phyloP scores from a whole-genome alignment of 2,113 vertebrate species.

The Serinus canaria region DNA sequence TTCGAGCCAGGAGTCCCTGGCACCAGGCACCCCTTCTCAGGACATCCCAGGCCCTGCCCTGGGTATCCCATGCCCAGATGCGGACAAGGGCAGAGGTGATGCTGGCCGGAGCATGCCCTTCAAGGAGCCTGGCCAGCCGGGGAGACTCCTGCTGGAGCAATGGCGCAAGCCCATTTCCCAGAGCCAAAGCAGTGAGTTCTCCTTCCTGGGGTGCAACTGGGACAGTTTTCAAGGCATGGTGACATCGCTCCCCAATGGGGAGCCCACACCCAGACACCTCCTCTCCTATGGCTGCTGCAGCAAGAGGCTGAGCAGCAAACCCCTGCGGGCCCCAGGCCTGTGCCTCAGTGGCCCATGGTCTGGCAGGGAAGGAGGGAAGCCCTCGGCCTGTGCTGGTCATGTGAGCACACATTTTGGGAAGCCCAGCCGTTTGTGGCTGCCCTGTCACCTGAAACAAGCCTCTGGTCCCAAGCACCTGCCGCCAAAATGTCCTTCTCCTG shows the following conservation, averaged over 20 bases:
- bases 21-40: background rate
- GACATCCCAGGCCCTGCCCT: background rate
- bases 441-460: conserved; percentile 72
- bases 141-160: conserved; percentile 63
- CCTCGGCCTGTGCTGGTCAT: conserved; percentile 49
- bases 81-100: conserved; percentile 24
- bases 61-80: background rate
- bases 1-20: conserved; percentile 26
- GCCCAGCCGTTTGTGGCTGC: conserved; percentile 53
- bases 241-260: conserved; percentile 79
- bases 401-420: conserved; percentile 23
- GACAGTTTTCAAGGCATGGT: conserved; percentile 91
- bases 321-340: conserved; percentile 75
- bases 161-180: conserved; percentile 80
- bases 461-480: conserved; percentile 71
- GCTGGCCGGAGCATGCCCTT: background rate
- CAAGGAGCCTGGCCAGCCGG: conserved; percentile 37
- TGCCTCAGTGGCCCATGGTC: conserved; percentile 71
- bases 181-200: conserved; percentile 86
- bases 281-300: conserved; percentile 81
- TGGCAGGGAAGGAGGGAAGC: conserved; percentile 68
- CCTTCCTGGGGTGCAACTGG: conserved; percentile 88
- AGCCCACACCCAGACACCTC: conserved; percentile 71
- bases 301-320: conserved; percentile 80
- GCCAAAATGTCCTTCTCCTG: conserved; percentile 80